Evolutionary conservation across 2,888 invertebrate genomes (phyloP).

Genomic region (Hypomecis punctinalis): DNA sequence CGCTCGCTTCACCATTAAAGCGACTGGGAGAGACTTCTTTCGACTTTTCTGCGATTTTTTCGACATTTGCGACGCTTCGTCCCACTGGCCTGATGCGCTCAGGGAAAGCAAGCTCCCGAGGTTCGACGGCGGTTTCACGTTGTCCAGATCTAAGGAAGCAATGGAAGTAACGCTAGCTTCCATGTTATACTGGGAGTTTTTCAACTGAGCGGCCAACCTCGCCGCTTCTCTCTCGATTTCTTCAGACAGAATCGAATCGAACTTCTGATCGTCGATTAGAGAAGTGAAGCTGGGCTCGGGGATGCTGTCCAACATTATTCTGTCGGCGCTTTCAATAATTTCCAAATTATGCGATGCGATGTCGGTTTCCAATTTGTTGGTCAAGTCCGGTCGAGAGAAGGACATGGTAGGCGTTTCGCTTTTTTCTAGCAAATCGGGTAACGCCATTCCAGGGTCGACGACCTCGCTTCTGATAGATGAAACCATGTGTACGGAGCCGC

Average conservation of each 20-base stretch:
- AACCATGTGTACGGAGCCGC: constrained; percentile 89
- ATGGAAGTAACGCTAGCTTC: constrained; percentile 86
- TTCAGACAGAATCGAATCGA: constrained; percentile 88
- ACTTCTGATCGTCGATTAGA: constrained; percentile 77
- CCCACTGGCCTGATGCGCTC: constrained; percentile 81
- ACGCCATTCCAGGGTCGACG: constrained; percentile 40
- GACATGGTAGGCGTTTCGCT: constrained; percentile 59
- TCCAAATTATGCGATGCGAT: constrained; percentile 37
- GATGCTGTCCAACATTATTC: constrained; percentile 56
- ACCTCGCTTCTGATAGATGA: constrained; percentile 87
- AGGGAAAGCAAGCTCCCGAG: constrained; percentile 88
- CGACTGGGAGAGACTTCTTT: constrained; percentile 89
- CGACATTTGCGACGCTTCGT: constrained; percentile 65
- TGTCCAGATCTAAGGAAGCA: constrained; percentile 88
- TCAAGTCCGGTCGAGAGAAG: constrained; percentile 71
- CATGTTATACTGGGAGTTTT: constrained; percentile 69
- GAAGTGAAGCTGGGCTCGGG: constrained; percentile 72
- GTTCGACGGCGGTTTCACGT: constrained; percentile 90
- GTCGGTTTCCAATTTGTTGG: constrained; percentile 64
- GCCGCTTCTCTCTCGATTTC: constrained; percentile 91
- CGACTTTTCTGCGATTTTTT: constrained; percentile 77
- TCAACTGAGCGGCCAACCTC: constrained; percentile 83
- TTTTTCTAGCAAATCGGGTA: constrained; percentile 78
- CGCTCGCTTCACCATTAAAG: constrained; percentile 89
- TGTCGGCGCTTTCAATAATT: constrained; percentile 50